Conservation (phyloP, 1,140 invertebrate genomes). For the Conus ventricosus region DNA sequence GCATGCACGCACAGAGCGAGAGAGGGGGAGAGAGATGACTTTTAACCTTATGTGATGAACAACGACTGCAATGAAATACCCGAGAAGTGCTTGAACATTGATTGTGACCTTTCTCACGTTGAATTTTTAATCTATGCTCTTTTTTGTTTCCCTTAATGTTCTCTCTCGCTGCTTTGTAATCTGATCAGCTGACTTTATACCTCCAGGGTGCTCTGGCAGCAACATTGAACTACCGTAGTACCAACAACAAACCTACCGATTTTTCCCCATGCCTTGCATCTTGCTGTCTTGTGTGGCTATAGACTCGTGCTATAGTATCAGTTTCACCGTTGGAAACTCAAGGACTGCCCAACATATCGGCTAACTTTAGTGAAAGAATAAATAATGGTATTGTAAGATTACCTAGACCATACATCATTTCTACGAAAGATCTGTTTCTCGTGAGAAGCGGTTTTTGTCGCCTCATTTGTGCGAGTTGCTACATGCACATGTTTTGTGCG, state of each 20-base stretch:
- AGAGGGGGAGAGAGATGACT: neutral
- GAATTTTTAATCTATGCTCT: neutral
- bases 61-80: neutral
- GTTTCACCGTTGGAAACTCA: too few relatives aligned
- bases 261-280: neutral
- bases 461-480: too few relatives aligned
- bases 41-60: neutral
- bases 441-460: too few relatives aligned
- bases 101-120: conserved; percentile 1
- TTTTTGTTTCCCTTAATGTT: neutral
- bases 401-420: too few relatives aligned
- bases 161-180: neutral
- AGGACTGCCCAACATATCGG: too few relatives aligned
- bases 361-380: too few relatives aligned
- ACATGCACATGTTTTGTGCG: too few relatives aligned
- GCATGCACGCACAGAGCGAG: neutral
- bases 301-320: too few relatives aligned
- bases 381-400: too few relatives aligned
- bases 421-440: too few relatives aligned
- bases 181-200: neutral
- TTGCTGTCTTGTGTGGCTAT: neutral
- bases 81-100: neutral
- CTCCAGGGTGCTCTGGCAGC: neutral
- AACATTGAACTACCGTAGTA: neutral
- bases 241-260: neutral